Conservation (phyloP, 2,888 invertebrate species). For the Neelides folsomi region DNA sequence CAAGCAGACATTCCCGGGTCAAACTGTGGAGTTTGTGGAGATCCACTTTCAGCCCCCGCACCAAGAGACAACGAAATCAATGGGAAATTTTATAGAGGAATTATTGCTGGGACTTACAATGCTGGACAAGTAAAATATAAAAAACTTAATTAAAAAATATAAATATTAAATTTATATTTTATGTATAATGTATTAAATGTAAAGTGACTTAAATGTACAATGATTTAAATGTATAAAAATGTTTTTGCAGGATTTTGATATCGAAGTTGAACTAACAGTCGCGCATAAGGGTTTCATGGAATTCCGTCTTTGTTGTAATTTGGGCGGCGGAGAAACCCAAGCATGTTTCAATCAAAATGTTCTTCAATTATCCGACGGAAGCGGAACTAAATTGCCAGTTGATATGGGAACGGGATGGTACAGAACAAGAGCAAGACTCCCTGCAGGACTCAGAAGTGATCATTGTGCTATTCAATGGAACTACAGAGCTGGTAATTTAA, state of each 20-base stretch:
- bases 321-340: background rate
- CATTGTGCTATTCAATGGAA: background rate
- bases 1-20: constrained; percentile 16
- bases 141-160: too few relatives aligned
- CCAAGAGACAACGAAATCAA: constrained; percentile 26
- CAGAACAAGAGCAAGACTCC: background rate
- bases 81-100: constrained; percentile 17
- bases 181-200: too few relatives aligned
- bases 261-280: background rate
- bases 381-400: background rate
- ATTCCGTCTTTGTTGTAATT: background rate
- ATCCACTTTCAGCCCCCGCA: constrained; percentile 12
- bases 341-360: background rate
- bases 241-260: background rate
- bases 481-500: background rate
- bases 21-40: constrained; percentile 25
- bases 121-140: constrained; percentile 14
- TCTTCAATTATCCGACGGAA: background rate
- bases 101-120: constrained; percentile 18
- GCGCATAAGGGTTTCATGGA: background rate
- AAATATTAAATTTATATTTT: too few relatives aligned
- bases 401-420: background rate
- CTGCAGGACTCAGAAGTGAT: background rate
- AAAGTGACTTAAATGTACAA: too few relatives aligned
- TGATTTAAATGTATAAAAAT: background rate